Evolutionary conservation across 1,140 invertebrate genomes (phyloP), one percentile per base, ranked within the genome.

Genomic region (Aphelinus atriplicis): DNA sequence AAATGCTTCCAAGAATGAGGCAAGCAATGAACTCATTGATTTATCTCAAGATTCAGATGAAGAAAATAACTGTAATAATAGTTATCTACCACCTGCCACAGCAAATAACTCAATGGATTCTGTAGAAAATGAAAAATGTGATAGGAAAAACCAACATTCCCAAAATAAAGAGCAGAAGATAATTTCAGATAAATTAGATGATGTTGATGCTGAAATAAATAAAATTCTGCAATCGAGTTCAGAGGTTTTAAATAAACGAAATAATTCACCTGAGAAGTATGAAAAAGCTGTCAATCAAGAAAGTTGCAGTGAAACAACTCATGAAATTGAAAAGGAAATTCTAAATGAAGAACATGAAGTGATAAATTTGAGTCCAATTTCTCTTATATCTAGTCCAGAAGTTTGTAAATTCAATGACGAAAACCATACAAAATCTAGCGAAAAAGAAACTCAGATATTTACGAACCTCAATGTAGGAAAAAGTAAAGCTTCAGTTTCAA

Each of bases 371-470:
- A 79, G 76, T 9, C 66, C 77, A 9, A 68, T 79, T 62, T 77
- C 69, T 5, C 45, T 81, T 71, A 58, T 46, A 43, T 79, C 81
- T 9, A 81, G 77, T 42, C 71, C 79, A 60, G 81, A 80, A 50
- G 42, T 51, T 50, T 26, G 69, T 57, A 65, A 51, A 7, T 47
- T 47, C 2, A 47, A 58, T 47, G 9, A 68, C 5, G 45, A 50
- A 61, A n/a, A 26, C 46, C 47, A 61, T 68, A 67, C 56, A 2
- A 26, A 26, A 26, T 26, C 26, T 26, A 26, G 26, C 26, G 26
- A 26, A 26, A 26, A 26, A 26, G 26, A 26, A 26, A 26, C 26
- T 26, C 26, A 71, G 71, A 63, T 78, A 63, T 73, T 78, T 26
- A 73, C 67, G 75, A 75, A 76, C 10, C 69, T 75, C 9, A 26